Evolutionary conservation across 2,797 vertebrate genomes (phyloP).

Genomic region (Parambassis ranga): DNA sequence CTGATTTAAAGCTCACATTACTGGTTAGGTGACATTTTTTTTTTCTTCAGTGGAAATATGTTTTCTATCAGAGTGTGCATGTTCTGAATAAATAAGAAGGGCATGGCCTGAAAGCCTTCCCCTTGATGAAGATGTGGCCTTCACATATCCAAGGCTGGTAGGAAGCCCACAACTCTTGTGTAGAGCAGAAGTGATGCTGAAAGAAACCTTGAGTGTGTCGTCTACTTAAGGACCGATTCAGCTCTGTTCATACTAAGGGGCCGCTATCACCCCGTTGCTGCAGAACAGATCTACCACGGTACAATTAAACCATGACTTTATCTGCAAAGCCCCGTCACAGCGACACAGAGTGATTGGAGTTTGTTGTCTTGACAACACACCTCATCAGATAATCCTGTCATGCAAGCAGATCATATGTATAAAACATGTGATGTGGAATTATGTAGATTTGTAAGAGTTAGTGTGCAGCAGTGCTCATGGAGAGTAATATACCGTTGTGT

Average conservation of each 20-base stretch:
- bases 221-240: slow-evolving; percentile 1
- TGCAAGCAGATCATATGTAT: background rate
- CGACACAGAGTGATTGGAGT: background rate
- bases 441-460: slow-evolving; percentile 4
- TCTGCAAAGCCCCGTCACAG: background rate
- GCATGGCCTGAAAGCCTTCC: background rate
- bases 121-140: background rate
- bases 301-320: background rate
- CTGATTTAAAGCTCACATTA: too few species aligned
- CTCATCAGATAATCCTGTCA: background rate
- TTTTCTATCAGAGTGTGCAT: background rate
- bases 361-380: background rate
- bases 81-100: background rate
- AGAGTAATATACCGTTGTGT: slow-evolving; percentile 14
- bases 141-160: slow-evolving; percentile 12
- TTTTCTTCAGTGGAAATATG: background rate
- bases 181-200: background rate
- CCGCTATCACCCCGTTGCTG: background rate
- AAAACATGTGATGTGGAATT: slow-evolving; percentile 7
- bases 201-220: slow-evolving; percentile 22
- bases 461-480: slow-evolving; percentile 1
- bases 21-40: too few species aligned
- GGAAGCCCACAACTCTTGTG: background rate
- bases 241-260: background rate
- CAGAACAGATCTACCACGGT: background rate